These are phyloP conservation scores for Gymnarchus niloticus DNA, from an alignment of 2,113 vertebrate species.

Conservation along the genomic window DNA sequence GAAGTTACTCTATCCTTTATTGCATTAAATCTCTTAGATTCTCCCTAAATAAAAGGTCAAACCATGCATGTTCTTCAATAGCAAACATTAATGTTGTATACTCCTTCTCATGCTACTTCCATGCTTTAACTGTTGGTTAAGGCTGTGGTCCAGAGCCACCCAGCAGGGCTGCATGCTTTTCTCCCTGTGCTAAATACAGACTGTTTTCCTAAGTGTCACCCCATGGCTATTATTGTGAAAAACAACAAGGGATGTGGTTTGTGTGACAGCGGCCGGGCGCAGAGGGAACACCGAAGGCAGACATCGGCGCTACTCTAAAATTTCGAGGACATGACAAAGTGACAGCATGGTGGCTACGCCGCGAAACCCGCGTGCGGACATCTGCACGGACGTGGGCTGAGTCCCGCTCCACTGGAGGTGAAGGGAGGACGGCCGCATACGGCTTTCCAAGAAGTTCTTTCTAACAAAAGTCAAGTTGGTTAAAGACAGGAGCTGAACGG, in stretches of 20 bases:
- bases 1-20: not conserved
- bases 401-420: too few relatives aligned
- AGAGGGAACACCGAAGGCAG: not conserved
- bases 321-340: not conserved
- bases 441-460: not conserved
- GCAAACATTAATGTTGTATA: not conserved
- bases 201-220: constrained; percentile 1
- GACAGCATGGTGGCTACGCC: too few relatives aligned
- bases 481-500: too few relatives aligned
- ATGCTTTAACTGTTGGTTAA: not conserved
- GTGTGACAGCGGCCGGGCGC: not conserved
- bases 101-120: not conserved
- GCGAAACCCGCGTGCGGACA: too few relatives aligned
- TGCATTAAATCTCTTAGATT: not conserved
- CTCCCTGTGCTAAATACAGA: not conserved
- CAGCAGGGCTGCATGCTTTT: not conserved
- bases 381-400: not conserved
- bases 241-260: constrained; percentile 9
- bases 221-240: not conserved
- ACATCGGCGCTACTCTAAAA: not conserved
- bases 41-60: not conserved
- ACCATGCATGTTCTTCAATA: not conserved
- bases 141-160: not conserved
- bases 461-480: not conserved
- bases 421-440: not conserved